phyloP scores from a whole-genome alignment of 2,888 invertebrate genomes.

The Sthenelais limicola region DNA sequence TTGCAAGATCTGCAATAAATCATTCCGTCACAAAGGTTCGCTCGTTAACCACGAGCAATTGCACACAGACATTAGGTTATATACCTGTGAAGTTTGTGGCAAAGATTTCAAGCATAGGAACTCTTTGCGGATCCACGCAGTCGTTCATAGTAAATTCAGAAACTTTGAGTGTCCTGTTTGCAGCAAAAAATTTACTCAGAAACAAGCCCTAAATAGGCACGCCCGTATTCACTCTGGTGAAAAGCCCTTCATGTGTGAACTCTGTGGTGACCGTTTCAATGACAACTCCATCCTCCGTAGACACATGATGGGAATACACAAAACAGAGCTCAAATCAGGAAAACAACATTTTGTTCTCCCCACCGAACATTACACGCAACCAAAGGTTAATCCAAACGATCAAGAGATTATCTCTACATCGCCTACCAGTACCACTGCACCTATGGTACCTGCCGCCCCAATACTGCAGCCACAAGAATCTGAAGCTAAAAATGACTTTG shows the following conservation, averaged over 20 bases:
- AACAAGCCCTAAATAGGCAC: conserved; percentile 24
- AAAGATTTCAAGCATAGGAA: conserved; percentile 36
- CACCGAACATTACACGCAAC: conserved; percentile 15
- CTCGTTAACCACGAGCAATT: conserved; percentile 19
- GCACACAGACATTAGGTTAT: conserved; percentile 5
- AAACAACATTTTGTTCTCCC: conserved; percentile 27
- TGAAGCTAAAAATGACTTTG: no score
- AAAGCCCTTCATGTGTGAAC: conserved; percentile 25
- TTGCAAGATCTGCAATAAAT: conserved; percentile 21
- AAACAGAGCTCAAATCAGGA: conserved; percentile 2
- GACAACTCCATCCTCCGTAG: conserved; percentile 31
- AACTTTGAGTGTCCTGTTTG: conserved; percentile 1
- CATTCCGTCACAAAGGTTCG: conserved; percentile 12
- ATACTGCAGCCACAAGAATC: no score
- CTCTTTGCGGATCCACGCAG: conserved; percentile 24
- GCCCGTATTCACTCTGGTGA: conserved; percentile 30
- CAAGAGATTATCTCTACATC: no score
- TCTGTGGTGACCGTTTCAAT: conserved; percentile 31
- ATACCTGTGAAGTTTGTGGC: conserved; percentile 21
- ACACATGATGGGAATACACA: conserved; percentile 15
- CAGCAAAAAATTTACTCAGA: conserved; percentile 21
- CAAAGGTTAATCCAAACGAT: no score
- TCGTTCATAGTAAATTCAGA: background rate
- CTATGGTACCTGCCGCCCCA: no score
- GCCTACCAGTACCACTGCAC: no score